phyloP scores from a whole-genome alignment of 2,888 invertebrate species.

The Sepioteuthis lessoniana region DNA sequence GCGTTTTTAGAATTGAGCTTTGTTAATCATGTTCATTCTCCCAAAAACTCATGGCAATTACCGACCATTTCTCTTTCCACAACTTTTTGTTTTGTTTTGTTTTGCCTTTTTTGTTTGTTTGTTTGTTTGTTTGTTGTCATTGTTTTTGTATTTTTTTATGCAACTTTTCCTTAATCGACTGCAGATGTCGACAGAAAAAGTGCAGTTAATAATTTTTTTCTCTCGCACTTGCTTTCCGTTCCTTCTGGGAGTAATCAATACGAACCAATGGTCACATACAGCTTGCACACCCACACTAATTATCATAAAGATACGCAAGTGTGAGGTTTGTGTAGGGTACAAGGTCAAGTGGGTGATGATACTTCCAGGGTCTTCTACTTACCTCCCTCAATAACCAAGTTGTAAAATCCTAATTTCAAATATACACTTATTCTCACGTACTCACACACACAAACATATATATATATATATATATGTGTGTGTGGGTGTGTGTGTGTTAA shows the following conservation, averaged over 20 bases:
- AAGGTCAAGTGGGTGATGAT: too few relatives aligned
- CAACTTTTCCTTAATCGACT: neutral
- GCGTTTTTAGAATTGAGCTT: neutral
- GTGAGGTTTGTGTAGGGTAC: too few relatives aligned
- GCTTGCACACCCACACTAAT: too few relatives aligned
- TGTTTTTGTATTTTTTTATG: too few relatives aligned
- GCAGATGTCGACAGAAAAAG: neutral
- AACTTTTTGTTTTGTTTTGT: neutral
- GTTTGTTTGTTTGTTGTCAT: too few relatives aligned
- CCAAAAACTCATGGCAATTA: neutral
- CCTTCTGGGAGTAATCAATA: neutral
- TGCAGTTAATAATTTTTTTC: neutral
- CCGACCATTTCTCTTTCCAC: neutral
- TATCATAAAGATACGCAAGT: too few relatives aligned
- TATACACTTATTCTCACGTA: neutral
- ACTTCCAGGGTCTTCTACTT: too few relatives aligned
- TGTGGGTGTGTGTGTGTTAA: neutral
- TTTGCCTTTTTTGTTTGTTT: neutral
- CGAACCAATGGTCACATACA: neutral
- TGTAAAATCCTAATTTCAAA: neutral
- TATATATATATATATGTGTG: neutral
- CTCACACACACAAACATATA: neutral
- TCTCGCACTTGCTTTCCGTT: neutral
- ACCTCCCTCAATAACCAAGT: too few relatives aligned
- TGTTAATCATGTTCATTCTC: neutral